A percentile compares a stretch with the other conserved stretches of the same genome.
Evolutionary conservation across 2,797 vertebrate species (phyloP).

Genomic region (Mus minutoides): DNA sequence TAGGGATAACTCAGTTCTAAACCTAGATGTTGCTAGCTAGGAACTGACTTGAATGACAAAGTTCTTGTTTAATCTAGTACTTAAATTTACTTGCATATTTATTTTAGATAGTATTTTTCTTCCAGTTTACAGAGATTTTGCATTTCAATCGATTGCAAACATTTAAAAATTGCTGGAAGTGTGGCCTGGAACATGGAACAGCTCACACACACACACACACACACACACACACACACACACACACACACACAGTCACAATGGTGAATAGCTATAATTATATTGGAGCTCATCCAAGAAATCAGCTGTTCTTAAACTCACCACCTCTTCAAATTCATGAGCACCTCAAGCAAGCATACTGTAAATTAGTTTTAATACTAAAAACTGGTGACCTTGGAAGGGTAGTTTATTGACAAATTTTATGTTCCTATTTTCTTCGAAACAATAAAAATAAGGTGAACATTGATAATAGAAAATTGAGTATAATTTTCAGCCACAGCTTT

Average conservation of each 20-base stretch:
- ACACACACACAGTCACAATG: slow-evolving; percentile 90
- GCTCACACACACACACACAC: slow-evolving; percentile 85
- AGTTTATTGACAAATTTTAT: slow-evolving; percentile 80
- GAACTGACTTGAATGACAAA: slow-evolving; percentile 71
- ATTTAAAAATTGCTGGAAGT: slow-evolving; percentile 86
- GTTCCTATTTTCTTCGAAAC: slow-evolving; percentile 63
- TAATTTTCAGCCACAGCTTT: slow-evolving; percentile 30
- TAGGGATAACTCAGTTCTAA: slow-evolving; percentile 81
- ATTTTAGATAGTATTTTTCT: slow-evolving; percentile 84
- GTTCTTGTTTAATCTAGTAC: slow-evolving; percentile 83
- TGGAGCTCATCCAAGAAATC: slow-evolving; percentile 91
- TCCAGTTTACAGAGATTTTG: slow-evolving; percentile 83
- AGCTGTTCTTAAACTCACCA: slow-evolving; percentile 87
- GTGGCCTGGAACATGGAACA: slow-evolving; percentile 92
- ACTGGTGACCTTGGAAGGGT: slow-evolving; percentile 80
- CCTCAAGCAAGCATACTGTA: slow-evolving; percentile 86
- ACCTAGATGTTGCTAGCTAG: slow-evolving; percentile 66
- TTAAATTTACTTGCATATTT: slow-evolving; percentile 88
- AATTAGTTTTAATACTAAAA: slow-evolving; percentile 87
- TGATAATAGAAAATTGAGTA: slow-evolving; percentile 44
- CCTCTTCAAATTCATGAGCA: slow-evolving; percentile 86
- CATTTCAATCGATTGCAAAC: slow-evolving; percentile 89
- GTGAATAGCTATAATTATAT: slow-evolving; percentile 98
- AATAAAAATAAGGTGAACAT: slow-evolving; percentile 63
- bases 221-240: not conserved